Percentiles rank a stretch among this genome's conserved stretches.
Evolutionary conservation across 2,797 vertebrate genomes (phyloP).

Genomic region (Myripristis jacobus): DNA sequence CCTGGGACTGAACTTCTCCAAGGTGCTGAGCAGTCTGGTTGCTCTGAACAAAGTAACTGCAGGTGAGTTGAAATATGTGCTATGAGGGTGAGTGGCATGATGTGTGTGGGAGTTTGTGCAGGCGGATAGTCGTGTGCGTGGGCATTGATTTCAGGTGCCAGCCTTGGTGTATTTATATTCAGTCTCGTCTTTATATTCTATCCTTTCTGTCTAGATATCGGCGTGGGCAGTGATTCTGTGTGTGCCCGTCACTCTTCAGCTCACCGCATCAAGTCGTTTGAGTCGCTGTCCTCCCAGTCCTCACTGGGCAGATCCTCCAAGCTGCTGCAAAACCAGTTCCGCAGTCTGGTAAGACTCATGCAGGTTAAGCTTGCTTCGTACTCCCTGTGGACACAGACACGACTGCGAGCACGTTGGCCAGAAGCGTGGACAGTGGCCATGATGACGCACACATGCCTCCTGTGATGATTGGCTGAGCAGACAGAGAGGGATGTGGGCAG

Average conservation of each 20-base stretch:
- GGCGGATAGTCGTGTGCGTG: conserved; percentile 27
- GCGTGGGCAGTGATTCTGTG: conserved; percentile 94
- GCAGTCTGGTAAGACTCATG: conserved; percentile 91
- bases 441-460: too few species aligned
- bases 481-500: too few species aligned
- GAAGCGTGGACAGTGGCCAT: too few species aligned
- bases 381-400: too few species aligned
- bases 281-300: conserved; percentile 93
- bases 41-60: conserved; percentile 97
- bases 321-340: conserved; percentile 94
- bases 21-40: conserved; percentile 96
- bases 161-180: conserved; percentile 58
- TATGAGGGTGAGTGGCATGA: not conserved
- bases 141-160: conserved; percentile 34
- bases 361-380: too few species aligned
- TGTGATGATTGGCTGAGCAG: too few species aligned
- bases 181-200: conserved; percentile 44
- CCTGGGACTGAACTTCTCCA: conserved; percentile 96
- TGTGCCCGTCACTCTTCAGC: conserved; percentile 92
- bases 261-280: conserved; percentile 96
- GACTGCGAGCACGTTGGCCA: too few species aligned
- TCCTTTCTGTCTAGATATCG: conserved; percentile 86
- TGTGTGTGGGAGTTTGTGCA: conserved; percentile 26
- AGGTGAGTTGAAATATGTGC: conserved; percentile 83
- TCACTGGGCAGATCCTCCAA: conserved; percentile 91